Base-by-base conservation (phyloP, 2,113 vertebrate genomes). In the Scytalopus superciliaris region DNA sequence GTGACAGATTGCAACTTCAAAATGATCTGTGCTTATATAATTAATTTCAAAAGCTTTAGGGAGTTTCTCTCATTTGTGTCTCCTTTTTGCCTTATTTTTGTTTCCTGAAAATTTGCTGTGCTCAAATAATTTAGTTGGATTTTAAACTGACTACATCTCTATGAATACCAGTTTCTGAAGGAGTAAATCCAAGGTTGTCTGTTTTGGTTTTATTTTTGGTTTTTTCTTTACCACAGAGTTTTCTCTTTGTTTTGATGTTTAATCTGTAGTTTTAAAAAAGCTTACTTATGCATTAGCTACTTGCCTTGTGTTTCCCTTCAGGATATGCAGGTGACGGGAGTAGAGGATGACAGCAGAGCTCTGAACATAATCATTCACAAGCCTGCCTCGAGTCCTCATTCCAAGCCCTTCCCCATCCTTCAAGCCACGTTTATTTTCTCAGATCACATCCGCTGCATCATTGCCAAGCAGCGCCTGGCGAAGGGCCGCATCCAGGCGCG, bases 281-380 rank as follows among this genome's bases (percentile, higher is more conserved):
- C 28, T 40, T 17, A 21, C 4, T 37, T 77, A 28, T 63, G 63
- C 19, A 42, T 45, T 42, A 57, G 9, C 64, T 74, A 1, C 15
- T 74, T 80, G 15, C 37, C 4, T 75, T 69, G 9, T 91, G 30
- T 60, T 82, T 50, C 27, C 37, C 19, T 64, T 9, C 96, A 99
- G 99, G 99, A 99, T 97, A 99, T 99, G 99, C 99, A 99, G 97
- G 99, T 99, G 94, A 99, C 99, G 0, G 99, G 99, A 1, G 99
- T 99, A 6, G 99, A 99, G 95, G 99, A 99, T 3, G 99, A 99
- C 97, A 99, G 99, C 94, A 98, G 99, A 55, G 99, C 99, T 35
- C 96, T 99, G 86, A 99, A 99, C 89, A 99, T 99, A 22, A 98
- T 98, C 31, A 99, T 99, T 91, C 99, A 99, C 92, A 99, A 99